Evolutionary conservation across 2,888 invertebrate genomes (phyloP).

Genomic region (Sicus ferrugineus): DNA sequence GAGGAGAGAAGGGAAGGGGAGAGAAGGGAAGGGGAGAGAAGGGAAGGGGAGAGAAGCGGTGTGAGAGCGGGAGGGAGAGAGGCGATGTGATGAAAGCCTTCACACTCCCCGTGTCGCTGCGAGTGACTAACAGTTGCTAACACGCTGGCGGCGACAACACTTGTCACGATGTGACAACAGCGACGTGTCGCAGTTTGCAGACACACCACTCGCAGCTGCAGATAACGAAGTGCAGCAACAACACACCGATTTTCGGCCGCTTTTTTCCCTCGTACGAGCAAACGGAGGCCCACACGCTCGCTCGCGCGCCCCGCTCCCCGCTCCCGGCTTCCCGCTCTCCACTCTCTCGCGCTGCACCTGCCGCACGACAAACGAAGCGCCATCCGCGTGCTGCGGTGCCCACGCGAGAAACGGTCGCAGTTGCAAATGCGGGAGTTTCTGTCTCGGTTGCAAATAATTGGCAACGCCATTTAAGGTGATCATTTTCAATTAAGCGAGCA

Average conservation of each 20-base stretch:
- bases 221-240: neutral
- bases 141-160: neutral
- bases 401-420: neutral
- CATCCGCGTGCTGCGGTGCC: neutral
- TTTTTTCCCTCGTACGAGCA: neutral
- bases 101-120: no score
- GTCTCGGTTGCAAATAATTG: slow-evolving; percentile 38
- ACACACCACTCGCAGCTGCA: neutral
- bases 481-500: slow-evolving; percentile 51
- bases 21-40: neutral
- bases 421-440: neutral
- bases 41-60: neutral
- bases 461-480: slow-evolving; percentile 43
- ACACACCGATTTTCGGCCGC: neutral
- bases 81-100: no score
- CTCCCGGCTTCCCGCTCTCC: no score
- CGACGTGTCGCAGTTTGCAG: neutral
- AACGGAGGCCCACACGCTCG: neutral
- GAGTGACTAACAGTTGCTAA: no score
- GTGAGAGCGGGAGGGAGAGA: no score
- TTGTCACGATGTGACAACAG: neutral
- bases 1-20: neutral
- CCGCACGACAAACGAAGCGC: neutral
- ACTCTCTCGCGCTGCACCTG: neutral
- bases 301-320: neutral